Evolutionary conservation across 2,113 vertebrate genomes (phyloP).

Genomic region (Herpetotheres cachinnans): DNA sequence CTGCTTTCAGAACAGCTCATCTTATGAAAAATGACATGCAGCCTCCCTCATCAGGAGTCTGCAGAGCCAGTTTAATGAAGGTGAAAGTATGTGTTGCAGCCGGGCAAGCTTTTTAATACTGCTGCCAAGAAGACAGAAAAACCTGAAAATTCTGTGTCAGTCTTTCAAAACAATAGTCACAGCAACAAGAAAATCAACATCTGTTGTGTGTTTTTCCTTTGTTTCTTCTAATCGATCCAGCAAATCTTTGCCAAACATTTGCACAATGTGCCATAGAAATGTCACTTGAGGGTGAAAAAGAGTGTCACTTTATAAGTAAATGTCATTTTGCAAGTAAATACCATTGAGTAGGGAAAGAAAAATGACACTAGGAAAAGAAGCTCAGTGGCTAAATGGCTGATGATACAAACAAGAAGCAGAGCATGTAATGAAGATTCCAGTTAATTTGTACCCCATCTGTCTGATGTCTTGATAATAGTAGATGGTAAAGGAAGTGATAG

Average conservation of each 20-base stretch:
- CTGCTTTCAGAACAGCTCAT: not conserved
- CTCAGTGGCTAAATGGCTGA: not conserved
- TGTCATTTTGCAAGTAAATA: conserved; percentile 75
- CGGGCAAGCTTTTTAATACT: conserved; percentile 7
- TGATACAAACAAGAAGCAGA: not conserved
- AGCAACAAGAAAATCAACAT: conserved; percentile 69
- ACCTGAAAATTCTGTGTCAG: conserved; percentile 48
- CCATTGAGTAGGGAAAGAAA: conserved; percentile 43
- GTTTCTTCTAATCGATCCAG: conserved; percentile 66
- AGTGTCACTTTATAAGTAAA: conserved; percentile 74
- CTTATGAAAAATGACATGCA: not conserved
- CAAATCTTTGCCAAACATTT: conserved; percentile 72
- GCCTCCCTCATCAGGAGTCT: not conserved
- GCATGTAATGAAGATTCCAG: not conserved
- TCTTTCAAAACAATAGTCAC: conserved; percentile 68
- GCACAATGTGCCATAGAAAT: conserved; percentile 69
- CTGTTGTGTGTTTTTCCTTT: conserved; percentile 46
- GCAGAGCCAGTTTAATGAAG: conserved; percentile 12
- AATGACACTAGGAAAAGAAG: not conserved
- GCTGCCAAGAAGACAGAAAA: conserved; percentile 60
- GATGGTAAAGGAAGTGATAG: not conserved
- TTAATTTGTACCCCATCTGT: not conserved
- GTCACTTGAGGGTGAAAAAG: conserved; percentile 67
- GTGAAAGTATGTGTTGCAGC: not conserved
- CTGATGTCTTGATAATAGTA: not conserved